Evolutionary conservation across 2,113 vertebrate genomes (phyloP).

Genomic region (Brienomyrus longianalis): DNA sequence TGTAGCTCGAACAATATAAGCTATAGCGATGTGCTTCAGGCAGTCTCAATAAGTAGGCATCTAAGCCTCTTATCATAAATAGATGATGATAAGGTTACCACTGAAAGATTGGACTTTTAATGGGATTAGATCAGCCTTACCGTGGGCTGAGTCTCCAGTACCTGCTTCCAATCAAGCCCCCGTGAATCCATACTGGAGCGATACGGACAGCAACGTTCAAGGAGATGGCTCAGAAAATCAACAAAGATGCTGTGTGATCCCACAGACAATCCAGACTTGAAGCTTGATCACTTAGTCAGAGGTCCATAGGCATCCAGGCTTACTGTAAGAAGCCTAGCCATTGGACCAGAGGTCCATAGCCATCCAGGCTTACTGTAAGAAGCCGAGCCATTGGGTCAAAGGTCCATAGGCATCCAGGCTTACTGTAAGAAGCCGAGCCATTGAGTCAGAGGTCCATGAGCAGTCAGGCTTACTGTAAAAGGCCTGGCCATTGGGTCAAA

Average conservation of each 20-base stretch:
- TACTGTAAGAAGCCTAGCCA: neutral
- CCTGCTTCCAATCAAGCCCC: neutral
- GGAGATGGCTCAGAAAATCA: neutral
- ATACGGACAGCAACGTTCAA: neutral
- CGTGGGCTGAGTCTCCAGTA: neutral
- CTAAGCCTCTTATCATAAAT: constrained; percentile 7
- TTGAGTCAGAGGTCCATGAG: neutral
- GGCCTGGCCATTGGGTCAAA: neutral
- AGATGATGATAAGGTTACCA: neutral
- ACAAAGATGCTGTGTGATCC: neutral
- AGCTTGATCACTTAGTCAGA: neutral
- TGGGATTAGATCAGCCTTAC: constrained; percentile 5
- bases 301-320: neutral
- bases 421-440: neutral
- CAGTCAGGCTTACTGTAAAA: neutral
- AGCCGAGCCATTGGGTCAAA: neutral
- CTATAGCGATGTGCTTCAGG: neutral
- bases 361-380: neutral
- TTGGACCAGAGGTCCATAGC: neutral
- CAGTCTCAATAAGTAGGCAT: neutral
- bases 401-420: neutral
- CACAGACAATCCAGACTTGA: neutral
- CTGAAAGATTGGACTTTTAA: neutral
- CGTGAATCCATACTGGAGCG: neutral
- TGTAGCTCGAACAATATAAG: neutral